Conservation (phyloP, 2,113 vertebrate species). For the Proteles cristata region DNA sequence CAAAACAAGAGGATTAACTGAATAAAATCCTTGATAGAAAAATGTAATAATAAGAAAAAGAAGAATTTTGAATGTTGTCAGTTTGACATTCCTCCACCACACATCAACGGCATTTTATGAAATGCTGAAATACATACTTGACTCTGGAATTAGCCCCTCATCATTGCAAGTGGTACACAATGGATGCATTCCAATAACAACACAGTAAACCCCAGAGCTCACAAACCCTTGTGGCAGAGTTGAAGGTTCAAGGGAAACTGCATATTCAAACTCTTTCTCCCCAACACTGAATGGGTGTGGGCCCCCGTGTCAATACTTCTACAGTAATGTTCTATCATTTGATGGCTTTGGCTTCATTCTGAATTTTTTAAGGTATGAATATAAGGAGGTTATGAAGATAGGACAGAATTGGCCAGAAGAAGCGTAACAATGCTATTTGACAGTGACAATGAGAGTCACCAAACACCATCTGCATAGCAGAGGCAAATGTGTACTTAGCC, state of each 20-base stretch:
- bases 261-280: not conserved
- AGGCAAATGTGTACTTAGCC: conserved; percentile 45
- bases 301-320: conserved; percentile 18
- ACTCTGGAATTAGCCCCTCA: conserved; percentile 20
- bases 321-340: conserved; percentile 60
- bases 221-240: not conserved
- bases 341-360: conserved; percentile 34
- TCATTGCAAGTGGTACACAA: conserved; percentile 49
- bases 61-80: not conserved
- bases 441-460: conserved; percentile 37
- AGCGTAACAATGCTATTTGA: not conserved
- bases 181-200: conserved; percentile 44
- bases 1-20: not conserved
- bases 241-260: conserved; percentile 55
- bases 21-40: conserved; percentile 36
- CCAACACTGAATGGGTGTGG: not conserved
- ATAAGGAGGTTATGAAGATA: not conserved
- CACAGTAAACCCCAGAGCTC: conserved; percentile 4
- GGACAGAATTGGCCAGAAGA: not conserved
- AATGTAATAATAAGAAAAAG: not conserved
- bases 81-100: not conserved
- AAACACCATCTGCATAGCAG: conserved; percentile 44
- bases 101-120: not conserved
- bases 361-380: not conserved
- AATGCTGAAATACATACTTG: not conserved